A percentile compares a stretch with the other conserved stretches of the same genome.
phyloP scores from a whole-genome alignment of 2,797 vertebrate species.

The Channa striata region DNA sequence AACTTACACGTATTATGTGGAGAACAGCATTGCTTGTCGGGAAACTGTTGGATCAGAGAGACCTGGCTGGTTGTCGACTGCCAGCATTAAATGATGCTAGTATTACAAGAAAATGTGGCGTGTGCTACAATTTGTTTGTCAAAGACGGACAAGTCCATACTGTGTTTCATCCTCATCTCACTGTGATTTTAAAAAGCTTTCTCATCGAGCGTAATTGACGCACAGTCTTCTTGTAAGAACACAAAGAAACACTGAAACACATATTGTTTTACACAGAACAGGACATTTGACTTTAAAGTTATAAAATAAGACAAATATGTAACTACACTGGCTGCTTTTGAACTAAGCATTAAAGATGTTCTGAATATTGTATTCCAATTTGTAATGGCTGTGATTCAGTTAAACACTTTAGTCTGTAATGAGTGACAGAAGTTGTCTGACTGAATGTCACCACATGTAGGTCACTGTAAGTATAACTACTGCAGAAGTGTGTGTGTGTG shows the following conservation, averaged over 20 bases:
- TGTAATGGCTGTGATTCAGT: conserved; percentile 6
- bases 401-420: not conserved
- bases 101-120: not conserved
- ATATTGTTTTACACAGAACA: no score
- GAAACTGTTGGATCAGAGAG: not conserved
- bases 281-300: no score
- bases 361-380: not conserved
- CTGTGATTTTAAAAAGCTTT: conserved; percentile 8
- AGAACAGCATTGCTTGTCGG: not conserved
- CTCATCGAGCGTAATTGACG: not conserved
- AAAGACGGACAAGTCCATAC: not conserved
- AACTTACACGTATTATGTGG: not conserved
- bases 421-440: not conserved
- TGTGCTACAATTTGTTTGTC: not conserved
- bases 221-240: conserved; percentile 8
- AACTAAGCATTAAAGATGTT: not conserved
- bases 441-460: not conserved
- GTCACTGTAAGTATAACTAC: not conserved
- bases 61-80: not conserved
- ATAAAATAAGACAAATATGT: no score
- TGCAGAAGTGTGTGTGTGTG: not conserved
- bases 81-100: conserved; percentile 14
- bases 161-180: not conserved
- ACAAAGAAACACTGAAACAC: not conserved
- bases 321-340: not conserved